These are phyloP conservation scores for Drosophila yooni DNA, from an alignment of 2,888 invertebrate species.

Conservation along the genomic window DNA sequence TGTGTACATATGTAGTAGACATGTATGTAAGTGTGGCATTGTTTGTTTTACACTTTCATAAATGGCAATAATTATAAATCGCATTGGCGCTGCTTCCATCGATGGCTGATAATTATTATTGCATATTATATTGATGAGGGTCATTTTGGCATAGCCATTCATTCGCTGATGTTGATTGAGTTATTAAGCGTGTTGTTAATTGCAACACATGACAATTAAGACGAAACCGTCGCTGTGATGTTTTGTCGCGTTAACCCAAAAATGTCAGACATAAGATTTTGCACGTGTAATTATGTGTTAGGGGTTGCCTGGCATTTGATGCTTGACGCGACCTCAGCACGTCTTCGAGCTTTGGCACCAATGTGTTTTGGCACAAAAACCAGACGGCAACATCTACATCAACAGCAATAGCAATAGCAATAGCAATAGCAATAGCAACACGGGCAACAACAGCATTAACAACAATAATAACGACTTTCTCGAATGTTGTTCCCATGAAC, in stretches of 20 bases:
- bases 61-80: constrained; percentile 60
- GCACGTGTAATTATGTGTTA: constrained; percentile 65
- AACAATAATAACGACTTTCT: constrained; percentile 69
- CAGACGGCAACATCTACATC: constrained; percentile 34
- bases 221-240: constrained; percentile 22
- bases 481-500: constrained; percentile 73
- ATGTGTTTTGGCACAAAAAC: constrained; percentile 8
- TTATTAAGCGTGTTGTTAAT: constrained; percentile 71
- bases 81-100: constrained; percentile 16
- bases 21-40: constrained; percentile 1
- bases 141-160: constrained; percentile 39
- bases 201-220: constrained; percentile 52
- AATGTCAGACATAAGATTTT: constrained; percentile 63
- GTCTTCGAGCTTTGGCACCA: constrained; percentile 52
- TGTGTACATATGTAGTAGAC: constrained; percentile 9
- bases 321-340: constrained; percentile 56
- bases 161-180: constrained; percentile 58
- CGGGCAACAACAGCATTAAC: constrained; percentile 30
- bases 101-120: constrained; percentile 19
- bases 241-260: constrained; percentile 74
- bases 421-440: constrained; percentile 48
- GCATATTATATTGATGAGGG: constrained; percentile 62
- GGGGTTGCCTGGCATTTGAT: constrained; percentile 53
- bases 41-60: constrained; percentile 53
- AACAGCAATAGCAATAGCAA: constrained; percentile 31